Evolutionary conservation across 2,113 vertebrate genomes (phyloP), one percentile per base, ranked within the genome.

Genomic region (Saccopteryx leptura): DNA sequence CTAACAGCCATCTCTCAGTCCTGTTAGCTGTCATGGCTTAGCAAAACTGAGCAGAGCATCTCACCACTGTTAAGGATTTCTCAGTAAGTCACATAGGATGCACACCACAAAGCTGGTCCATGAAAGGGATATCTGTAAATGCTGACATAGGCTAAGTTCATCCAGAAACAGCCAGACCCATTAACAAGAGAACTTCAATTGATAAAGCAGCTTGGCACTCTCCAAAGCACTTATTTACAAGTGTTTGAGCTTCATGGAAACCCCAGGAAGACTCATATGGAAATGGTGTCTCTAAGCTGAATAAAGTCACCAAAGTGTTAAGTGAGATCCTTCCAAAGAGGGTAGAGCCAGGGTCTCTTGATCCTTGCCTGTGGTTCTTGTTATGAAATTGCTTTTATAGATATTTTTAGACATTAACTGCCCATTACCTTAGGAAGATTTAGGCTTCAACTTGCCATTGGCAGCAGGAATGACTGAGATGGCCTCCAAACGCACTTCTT

Each of bases 371-470:
- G 6, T 31, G 72, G 52, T 90, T 68, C 78, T 92, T 63, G 94
- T 80, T 50, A 74, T 28, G 75, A 84, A 91, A 39, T 91, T 79
- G 60, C 71, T 85, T 68, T 78, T 39, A 52, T 9, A 88, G 69
- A 26, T 56, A 33, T 85, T 89, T 65, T 68, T 18, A 93, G 68
- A 82, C 52, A 71, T 85, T 61, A 86, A n/a, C 60, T 33, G 9
- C 13, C 26, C 13, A 28, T 88, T 5, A 74, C 50, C 28, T 91
- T 78, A 46, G 48, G 63, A 68, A 66, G n/a, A 39, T 52, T 39
- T 74, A 50, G 28, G 31, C 31, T 17, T 31, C 50, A 13, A 24
- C 14, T 0, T 60, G 52, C 56, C 58, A 4, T 46, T 90, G 81
- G 76, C 78, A 91, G 39, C 23, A 88, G 56, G 58, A 58, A 54